Evolutionary conservation across 1,140 invertebrate species (phyloP).

Genomic region (Pachyrhynchus sulphureomaculatus): DNA sequence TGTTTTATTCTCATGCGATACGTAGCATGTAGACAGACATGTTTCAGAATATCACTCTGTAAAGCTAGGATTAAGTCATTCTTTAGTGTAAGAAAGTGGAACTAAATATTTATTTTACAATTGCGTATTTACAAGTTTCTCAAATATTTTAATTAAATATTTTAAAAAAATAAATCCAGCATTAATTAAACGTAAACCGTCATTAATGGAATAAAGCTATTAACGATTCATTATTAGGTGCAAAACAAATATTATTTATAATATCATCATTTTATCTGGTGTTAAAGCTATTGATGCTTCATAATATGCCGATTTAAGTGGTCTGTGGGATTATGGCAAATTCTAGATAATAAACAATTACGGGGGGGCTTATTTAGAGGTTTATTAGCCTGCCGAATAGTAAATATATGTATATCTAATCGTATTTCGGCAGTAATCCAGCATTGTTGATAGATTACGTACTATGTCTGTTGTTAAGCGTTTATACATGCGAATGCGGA

Average conservation of each 20-base stretch:
- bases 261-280: background rate
- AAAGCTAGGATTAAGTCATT: no score
- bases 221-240: no score
- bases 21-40: no score
- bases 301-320: constrained; percentile 16
- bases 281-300: constrained; percentile 4
- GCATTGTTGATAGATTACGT: constrained; percentile 32
- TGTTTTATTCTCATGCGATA: no score
- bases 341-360: constrained; percentile 30
- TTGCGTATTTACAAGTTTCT: no score
- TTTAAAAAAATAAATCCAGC: no score
- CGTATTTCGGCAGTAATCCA: constrained; percentile 24
- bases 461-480: constrained; percentile 17
- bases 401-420: constrained; percentile 31
- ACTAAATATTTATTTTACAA: no score
- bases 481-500: constrained; percentile 17
- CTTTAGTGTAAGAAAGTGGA: no score
- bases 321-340: constrained; percentile 19
- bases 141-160: no score
- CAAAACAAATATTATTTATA: background rate
- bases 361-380: constrained; percentile 17
- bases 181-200: no score
- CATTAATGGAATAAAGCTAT: no score
- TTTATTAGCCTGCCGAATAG: constrained; percentile 23
- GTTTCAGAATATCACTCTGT: no score